Evolutionary conservation across 2,797 vertebrate genomes (phyloP).

Genomic region (Rhynchotus rufescens): DNA sequence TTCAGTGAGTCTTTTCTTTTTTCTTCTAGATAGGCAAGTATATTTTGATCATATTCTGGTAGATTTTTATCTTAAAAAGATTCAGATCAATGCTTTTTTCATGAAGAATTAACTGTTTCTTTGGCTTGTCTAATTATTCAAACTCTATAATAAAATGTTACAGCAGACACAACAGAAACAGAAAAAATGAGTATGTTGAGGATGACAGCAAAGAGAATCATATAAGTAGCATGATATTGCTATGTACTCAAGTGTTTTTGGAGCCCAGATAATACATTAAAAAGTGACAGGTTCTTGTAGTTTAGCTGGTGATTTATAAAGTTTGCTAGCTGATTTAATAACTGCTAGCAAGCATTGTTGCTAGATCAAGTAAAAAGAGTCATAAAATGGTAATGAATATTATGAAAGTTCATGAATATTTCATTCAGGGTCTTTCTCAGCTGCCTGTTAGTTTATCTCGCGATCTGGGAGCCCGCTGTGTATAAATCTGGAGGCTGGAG

Average conservation of each 20-base stretch:
- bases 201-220: background rate
- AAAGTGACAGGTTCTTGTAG: conserved; percentile 61
- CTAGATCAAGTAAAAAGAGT: conserved; percentile 80
- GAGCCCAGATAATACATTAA: conserved; percentile 59
- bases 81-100: background rate
- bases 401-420: conserved; percentile 82
- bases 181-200: conserved; percentile 40
- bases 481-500: conserved; percentile 59
- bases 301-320: conserved; percentile 77
- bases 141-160: background rate
- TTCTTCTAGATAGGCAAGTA: background rate
- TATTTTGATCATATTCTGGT: background rate
- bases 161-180: background rate
- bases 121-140: conserved; percentile 12
- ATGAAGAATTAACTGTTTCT: background rate
- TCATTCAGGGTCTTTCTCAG: conserved; percentile 72
- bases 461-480: conserved; percentile 56
- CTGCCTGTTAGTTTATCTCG: conserved; percentile 71
- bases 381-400: conserved; percentile 81
- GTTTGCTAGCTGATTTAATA: conserved; percentile 77
- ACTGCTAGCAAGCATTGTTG: conserved; percentile 75
- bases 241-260: conserved; percentile 49
- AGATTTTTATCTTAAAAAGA: background rate
- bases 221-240: conserved; percentile 30
- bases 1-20: background rate